Evolutionary conservation across 2,888 invertebrate genomes (phyloP).

Genomic region (Lycophotia porphyrea): DNA sequence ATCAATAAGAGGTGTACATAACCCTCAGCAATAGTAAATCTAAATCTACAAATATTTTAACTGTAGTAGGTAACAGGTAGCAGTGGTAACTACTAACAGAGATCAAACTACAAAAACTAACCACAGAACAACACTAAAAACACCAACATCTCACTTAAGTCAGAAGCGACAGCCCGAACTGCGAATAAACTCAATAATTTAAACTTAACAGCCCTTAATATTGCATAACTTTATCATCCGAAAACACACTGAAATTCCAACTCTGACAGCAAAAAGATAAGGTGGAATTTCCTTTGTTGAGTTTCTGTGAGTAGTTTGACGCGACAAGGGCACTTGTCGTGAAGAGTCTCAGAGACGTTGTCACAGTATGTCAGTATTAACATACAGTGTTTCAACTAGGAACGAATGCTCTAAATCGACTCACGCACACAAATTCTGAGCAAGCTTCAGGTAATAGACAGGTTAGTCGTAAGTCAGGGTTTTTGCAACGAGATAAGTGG

Average conservation of each 20-base stretch:
- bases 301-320: conserved; percentile 46
- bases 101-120: background rate
- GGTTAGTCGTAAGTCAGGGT: background rate
- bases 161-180: conserved; percentile 31
- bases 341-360: conserved; percentile 58
- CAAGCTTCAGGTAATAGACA: background rate
- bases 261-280: background rate
- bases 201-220: conserved; percentile 49
- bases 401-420: background rate
- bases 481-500: background rate
- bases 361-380: conserved; percentile 45
- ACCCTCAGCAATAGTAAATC: background rate
- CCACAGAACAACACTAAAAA: conserved; percentile 1
- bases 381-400: background rate
- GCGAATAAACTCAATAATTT: conserved; percentile 61
- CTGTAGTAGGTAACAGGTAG: background rate
- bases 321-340: conserved; percentile 50
- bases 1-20: too few species aligned
- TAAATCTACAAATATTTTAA: background rate
- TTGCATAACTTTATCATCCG: conserved; percentile 39
- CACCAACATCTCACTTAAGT: conserved; percentile 10
- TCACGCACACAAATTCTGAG: background rate
- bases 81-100: too few species aligned
- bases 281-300: conserved; percentile 24
- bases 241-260: conserved; percentile 6